phyloP scores from a whole-genome alignment of 1,140 invertebrate species.

The Drosophila chauvacae region DNA sequence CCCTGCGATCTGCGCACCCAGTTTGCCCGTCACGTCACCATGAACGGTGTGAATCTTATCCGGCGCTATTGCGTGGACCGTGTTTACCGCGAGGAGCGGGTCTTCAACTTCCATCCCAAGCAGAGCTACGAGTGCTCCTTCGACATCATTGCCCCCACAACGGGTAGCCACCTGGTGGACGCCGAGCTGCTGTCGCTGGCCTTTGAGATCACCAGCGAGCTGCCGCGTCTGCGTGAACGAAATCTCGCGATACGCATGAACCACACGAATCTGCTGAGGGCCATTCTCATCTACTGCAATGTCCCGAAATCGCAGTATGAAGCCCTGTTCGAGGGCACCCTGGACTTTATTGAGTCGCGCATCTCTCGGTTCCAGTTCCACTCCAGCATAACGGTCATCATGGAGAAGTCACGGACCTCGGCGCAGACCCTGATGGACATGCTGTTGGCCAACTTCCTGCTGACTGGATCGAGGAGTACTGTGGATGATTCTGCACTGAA shows the following conservation, averaged over 20 bases:
- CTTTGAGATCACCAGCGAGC: constrained; percentile 90
- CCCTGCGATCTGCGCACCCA: constrained; percentile 91
- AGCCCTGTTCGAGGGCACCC: constrained; percentile 70
- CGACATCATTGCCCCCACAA: constrained; percentile 93
- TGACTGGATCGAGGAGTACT: constrained; percentile 83
- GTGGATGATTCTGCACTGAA: constrained; percentile 88
- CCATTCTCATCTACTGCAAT: constrained; percentile 92
- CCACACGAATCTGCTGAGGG: constrained; percentile 91
- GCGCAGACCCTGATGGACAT: constrained; percentile 89
- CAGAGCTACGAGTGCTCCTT: constrained; percentile 96
- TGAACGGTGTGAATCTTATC: constrained; percentile 91
- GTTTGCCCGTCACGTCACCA: constrained; percentile 93
- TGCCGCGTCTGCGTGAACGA: constrained; percentile 88
- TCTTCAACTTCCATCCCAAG: constrained; percentile 93
- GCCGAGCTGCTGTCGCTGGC: constrained; percentile 93
- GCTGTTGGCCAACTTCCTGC: constrained; percentile 89
- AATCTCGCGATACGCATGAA: constrained; percentile 92
- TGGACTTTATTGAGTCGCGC: constrained; percentile 86
- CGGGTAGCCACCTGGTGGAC: constrained; percentile 91
- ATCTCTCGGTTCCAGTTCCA: constrained; percentile 89
- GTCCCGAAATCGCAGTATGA: constrained; percentile 90
- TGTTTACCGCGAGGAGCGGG: constrained; percentile 93
- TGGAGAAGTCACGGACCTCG: constrained; percentile 89
- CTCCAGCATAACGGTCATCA: constrained; percentile 88
- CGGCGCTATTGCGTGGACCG: constrained; percentile 94